A percentile compares a stretch with the other conserved stretches of the same genome.
Conservation (phyloP, 2,113 vertebrate genomes). For the Camelus dromedarius region DNA sequence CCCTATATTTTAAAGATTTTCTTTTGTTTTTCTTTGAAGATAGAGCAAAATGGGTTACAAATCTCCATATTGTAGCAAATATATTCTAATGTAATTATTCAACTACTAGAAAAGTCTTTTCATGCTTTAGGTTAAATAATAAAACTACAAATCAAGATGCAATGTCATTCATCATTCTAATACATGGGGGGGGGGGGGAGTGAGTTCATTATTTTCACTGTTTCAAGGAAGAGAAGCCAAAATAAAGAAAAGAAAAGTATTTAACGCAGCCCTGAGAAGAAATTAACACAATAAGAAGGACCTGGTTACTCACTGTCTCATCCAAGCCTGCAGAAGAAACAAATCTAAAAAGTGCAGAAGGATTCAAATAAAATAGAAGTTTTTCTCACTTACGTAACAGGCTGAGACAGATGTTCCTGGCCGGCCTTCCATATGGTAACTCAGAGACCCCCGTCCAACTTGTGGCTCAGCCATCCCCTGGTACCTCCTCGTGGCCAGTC, state of each 20-base stretch:
- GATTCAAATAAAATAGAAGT: not conserved
- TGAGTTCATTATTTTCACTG: not conserved
- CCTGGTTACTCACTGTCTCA: not conserved
- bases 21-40: slow-evolving; percentile 9
- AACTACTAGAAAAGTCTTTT: slow-evolving; percentile 2
- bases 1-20: not conserved
- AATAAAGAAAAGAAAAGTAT: not conserved
- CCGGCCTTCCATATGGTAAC: not conserved
- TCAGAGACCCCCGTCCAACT: not conserved
- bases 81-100: slow-evolving; percentile 43
- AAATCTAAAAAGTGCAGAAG: not conserved
- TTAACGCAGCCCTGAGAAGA: not conserved
- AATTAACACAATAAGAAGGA: not conserved
- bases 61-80: not conserved
- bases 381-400: not conserved
- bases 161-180: not conserved
- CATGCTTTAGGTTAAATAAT: slow-evolving; percentile 37
- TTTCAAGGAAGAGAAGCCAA: not conserved
- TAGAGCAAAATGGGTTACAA: slow-evolving; percentile 5
- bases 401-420: not conserved
- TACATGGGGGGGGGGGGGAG: not conserved
- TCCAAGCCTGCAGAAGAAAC: not conserved
- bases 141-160: slow-evolving; percentile 35
- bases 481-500: not conserved
- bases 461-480: not conserved